Conservation (phyloP, 2,113 vertebrate species). For the Scomber colias region DNA sequence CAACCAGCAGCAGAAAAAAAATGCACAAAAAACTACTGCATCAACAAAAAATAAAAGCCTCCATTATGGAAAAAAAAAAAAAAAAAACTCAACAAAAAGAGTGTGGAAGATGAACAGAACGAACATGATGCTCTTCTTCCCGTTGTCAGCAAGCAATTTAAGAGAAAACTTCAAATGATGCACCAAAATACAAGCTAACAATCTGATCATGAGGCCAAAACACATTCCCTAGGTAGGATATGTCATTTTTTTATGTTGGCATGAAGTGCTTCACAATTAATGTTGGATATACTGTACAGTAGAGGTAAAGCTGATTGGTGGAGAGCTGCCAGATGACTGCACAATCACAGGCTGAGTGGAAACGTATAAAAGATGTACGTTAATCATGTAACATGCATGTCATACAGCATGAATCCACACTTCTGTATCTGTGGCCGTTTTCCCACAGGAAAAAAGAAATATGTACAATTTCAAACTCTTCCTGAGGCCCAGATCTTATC, state of each 20-base stretch:
- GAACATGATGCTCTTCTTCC: conserved; percentile 4
- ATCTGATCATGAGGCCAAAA: not conserved
- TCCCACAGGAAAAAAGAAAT: conserved; percentile 10
- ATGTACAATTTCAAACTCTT: not conserved
- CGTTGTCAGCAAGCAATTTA: conserved; percentile 20
- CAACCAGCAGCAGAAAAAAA: conserved; percentile 18
- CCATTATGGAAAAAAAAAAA: not conserved
- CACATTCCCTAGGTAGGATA: conserved; percentile 1
- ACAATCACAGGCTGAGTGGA: conserved; percentile 62
- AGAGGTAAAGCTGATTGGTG: conserved; percentile 39
- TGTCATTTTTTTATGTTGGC: not conserved
- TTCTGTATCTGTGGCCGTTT: conserved; percentile 7
- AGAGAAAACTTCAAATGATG: conserved; percentile 20
- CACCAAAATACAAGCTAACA: not conserved
- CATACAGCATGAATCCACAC: not conserved
- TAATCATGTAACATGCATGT: conserved; percentile 40
- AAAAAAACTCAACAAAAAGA: not conserved
- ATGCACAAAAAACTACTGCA: conserved; percentile 38
- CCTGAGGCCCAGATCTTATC: conserved; percentile 12
- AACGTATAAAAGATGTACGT: conserved; percentile 25
- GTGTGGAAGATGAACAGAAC: not conserved
- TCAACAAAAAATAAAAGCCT: conserved; percentile 27
- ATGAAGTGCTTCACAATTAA: conserved; percentile 24
- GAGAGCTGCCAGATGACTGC: conserved; percentile 72
- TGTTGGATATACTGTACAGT: conserved; percentile 9